Evolutionary conservation across 2,113 vertebrate genomes (phyloP).

Genomic region (Pygathrix nemaeus): DNA sequence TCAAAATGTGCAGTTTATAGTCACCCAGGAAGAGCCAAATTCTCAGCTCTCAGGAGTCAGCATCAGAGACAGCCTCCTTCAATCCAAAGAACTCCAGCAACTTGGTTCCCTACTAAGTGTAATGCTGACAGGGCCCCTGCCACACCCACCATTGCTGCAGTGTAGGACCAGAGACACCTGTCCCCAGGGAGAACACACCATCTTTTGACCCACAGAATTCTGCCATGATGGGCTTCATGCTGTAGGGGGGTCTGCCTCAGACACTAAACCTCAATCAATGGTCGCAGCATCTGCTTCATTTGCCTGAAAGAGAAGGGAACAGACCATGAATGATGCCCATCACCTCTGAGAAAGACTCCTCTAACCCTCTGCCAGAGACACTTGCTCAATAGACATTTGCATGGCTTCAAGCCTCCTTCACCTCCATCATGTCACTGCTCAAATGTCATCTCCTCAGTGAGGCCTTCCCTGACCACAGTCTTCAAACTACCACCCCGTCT

Average conservation of each 20-base stretch:
- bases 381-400: not conserved
- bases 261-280: conserved; percentile 90
- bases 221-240: conserved; percentile 89
- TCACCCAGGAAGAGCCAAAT: not conserved
- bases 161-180: not conserved
- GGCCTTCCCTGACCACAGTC: not conserved
- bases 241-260: conserved; percentile 85
- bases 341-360: not conserved
- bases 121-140: not conserved
- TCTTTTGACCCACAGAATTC: conserved; percentile 85
- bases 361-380: not conserved
- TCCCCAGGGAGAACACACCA: conserved; percentile 69
- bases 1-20: not conserved
- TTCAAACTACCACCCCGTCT: not conserved
- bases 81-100: not conserved
- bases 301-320: conserved; percentile 78
- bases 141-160: not conserved
- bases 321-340: not conserved
- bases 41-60: not conserved
- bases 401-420: not conserved
- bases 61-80: not conserved
- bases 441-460: not conserved
- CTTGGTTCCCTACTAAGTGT: not conserved
- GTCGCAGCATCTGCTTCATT: conserved; percentile 88
- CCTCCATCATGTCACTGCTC: not conserved